phyloP scores from a whole-genome alignment of 2,113 vertebrate species.

The Antennarius striatus region DNA sequence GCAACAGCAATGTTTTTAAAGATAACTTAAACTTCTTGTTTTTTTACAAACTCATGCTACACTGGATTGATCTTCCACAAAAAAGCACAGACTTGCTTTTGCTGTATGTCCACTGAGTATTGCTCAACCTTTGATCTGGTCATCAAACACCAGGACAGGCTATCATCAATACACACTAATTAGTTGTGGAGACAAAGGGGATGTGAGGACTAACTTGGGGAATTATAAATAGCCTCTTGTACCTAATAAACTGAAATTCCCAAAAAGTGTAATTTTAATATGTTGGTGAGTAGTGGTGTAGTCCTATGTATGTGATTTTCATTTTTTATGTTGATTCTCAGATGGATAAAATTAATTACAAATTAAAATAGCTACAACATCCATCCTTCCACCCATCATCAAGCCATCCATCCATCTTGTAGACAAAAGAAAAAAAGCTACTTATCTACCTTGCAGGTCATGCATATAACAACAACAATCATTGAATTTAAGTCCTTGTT shows the following conservation, averaged over 20 bases:
- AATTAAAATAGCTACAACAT: background rate
- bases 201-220: slow-evolving; percentile 16
- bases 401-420: too few species aligned
- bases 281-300: background rate
- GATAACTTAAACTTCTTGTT: background rate
- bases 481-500: too few species aligned
- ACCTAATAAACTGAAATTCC: slow-evolving; percentile 6
- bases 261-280: slow-evolving; percentile 1
- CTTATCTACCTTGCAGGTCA: too few species aligned
- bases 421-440: too few species aligned
- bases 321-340: background rate
- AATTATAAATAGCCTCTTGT: slow-evolving; percentile 20
- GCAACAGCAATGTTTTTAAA: background rate
- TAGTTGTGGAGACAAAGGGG: slow-evolving; percentile 42
- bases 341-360: background rate
- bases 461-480: too few species aligned
- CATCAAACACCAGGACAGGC: slow-evolving; percentile 64
- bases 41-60: slow-evolving; percentile 8
- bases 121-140: slow-evolving; percentile 69
- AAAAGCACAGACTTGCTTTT: slow-evolving; percentile 55
- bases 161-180: slow-evolving; percentile 47
- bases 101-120: slow-evolving; percentile 28
- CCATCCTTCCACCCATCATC: too few species aligned
- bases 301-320: background rate
- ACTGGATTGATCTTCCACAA: slow-evolving; percentile 25